Conservation (phyloP, 1,140 invertebrate species). For the Pseudomyrmex concolor region DNA sequence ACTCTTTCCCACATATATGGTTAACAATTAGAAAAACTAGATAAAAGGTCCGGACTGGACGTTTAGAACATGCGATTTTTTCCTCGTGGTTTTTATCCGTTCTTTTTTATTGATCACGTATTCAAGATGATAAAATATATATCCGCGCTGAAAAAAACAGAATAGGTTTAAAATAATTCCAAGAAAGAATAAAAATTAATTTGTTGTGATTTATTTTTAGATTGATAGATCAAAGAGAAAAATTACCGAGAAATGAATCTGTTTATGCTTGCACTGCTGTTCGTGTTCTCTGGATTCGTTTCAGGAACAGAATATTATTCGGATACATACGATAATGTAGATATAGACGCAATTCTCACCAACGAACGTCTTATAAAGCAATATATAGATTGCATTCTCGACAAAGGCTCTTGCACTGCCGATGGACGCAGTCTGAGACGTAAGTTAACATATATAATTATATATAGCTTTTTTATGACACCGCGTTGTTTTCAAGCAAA, state of each 20-base stretch:
- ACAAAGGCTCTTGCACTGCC: conserved; percentile 78
- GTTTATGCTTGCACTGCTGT: background rate
- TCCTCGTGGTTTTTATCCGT: too few species aligned
- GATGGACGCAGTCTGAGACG: conserved; percentile 80
- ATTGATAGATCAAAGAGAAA: background rate
- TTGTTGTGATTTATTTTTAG: conserved; percentile 1
- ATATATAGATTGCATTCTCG: conserved; percentile 78
- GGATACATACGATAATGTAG: conserved; percentile 32
- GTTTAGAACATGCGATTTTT: too few species aligned
- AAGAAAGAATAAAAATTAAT: background rate
- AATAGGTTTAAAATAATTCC: conserved; percentile 1
- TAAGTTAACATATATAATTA: conserved; percentile 66
- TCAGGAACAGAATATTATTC: conserved; percentile 36
- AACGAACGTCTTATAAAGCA: conserved; percentile 48
- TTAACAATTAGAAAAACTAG: too few species aligned
- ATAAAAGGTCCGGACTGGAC: too few species aligned
- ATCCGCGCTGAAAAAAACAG: background rate
- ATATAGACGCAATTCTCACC: conserved; percentile 42
- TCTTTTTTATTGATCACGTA: too few species aligned
- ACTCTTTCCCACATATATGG: too few species aligned
- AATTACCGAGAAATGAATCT: conserved; percentile 1
- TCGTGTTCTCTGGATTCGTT: conserved; percentile 19
- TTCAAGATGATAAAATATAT: too few species aligned
- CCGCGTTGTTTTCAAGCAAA: background rate
- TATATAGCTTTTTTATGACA: conserved; percentile 5